These are phyloP conservation scores for Motacilla alba DNA, from an alignment of 2,113 vertebrate genomes.

Conservation along the genomic window DNA sequence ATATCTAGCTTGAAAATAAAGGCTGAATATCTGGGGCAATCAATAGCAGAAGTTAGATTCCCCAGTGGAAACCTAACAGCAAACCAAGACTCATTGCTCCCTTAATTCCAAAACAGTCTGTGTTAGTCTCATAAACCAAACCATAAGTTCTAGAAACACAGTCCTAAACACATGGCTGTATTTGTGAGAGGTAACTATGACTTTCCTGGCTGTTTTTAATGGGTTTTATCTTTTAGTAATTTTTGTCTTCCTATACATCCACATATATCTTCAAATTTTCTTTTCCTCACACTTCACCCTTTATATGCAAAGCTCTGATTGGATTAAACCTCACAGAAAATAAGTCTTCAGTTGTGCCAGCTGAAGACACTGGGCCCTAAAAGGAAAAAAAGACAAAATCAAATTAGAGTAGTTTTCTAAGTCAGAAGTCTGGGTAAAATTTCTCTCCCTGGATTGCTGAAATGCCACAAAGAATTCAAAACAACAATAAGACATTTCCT, in stretches of 20 bases:
- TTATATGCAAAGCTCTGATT: neutral
- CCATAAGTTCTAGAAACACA: neutral
- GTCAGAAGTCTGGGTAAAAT: neutral
- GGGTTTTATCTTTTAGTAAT: neutral
- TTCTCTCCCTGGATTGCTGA: neutral
- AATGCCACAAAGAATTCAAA: neutral
- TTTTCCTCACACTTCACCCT: neutral
- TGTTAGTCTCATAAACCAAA: neutral
- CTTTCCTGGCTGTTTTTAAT: neutral
- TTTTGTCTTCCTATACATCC: neutral
- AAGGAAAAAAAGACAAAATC: neutral
- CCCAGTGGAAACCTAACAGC: neutral
- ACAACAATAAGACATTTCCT: neutral
- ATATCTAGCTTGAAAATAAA: neutral
- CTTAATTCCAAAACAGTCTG: neutral
- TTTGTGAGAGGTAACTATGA: neutral
- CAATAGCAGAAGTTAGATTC: neutral
- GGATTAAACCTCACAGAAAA: neutral
- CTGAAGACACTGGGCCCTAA: neutral
- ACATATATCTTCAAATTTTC: neutral
- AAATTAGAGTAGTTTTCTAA: neutral
- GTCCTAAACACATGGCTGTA: neutral
- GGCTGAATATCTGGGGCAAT: neutral
- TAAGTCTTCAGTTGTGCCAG: neutral
- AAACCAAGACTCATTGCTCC: neutral